Percentiles rank a stretch among this genome's conserved stretches.
phyloP scores from a whole-genome alignment of 2,113 vertebrate genomes.

The Phyllopteryx taeniolatus region DNA sequence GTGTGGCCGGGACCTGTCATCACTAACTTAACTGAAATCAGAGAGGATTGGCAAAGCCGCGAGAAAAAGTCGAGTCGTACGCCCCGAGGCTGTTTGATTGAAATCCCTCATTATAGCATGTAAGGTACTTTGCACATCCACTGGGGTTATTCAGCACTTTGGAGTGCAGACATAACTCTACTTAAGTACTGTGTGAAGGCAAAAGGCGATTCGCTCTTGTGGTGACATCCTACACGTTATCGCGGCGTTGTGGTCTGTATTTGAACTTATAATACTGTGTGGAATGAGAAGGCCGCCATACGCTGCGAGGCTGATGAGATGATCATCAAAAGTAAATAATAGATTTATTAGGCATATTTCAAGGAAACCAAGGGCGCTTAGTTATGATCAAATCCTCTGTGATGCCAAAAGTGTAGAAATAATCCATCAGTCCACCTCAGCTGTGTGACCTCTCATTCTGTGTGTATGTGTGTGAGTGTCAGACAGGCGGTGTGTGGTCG shows the following conservation, averaged over 20 bases:
- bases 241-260: constrained; percentile 14
- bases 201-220: constrained; percentile 24
- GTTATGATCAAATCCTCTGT: not conserved
- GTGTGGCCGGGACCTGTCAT: constrained; percentile 28
- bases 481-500: too few species aligned
- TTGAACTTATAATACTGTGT: not conserved
- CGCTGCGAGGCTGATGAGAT: too few species aligned
- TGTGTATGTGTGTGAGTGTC: too few species aligned
- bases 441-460: not conserved
- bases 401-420: not conserved
- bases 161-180: constrained; percentile 45
- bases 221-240: constrained; percentile 37
- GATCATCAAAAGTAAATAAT: too few species aligned
- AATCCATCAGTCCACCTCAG: not conserved
- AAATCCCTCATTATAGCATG: constrained; percentile 37
- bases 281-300: not conserved
- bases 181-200: constrained; percentile 41
- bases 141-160: constrained; percentile 41
- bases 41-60: constrained; percentile 23
- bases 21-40: constrained; percentile 54
- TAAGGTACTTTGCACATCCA: constrained; percentile 41
- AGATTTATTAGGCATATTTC: too few species aligned
- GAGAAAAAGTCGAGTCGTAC: constrained; percentile 14
- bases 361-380: too few species aligned
- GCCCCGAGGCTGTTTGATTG: constrained; percentile 20